A percentile compares a stretch with the other conserved stretches of the same genome.
Evolutionary conservation across 2,113 vertebrate species (phyloP).

Genomic region (Salvelinus fontinalis): DNA sequence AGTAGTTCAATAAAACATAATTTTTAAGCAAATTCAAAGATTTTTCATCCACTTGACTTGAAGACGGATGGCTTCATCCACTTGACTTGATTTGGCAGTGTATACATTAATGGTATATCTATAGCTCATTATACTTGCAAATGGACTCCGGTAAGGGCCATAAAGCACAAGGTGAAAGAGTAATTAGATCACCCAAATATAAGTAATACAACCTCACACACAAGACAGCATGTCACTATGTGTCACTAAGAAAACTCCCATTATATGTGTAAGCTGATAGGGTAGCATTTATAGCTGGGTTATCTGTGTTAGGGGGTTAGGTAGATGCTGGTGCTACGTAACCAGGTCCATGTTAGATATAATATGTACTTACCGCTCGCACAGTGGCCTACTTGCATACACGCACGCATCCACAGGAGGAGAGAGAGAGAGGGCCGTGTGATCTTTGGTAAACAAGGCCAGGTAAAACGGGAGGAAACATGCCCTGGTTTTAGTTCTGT

Average conservation of each 20-base stretch:
- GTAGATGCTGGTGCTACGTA: slow-evolving; percentile 23
- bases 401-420: too few species aligned
- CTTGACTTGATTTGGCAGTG: background rate
- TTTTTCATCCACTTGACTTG: slow-evolving; percentile 15
- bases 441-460: slow-evolving; percentile 20
- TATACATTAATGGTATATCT: slow-evolving; percentile 41
- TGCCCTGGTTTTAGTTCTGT: slow-evolving; percentile 27
- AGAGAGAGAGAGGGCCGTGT: background rate
- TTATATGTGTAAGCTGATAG: slow-evolving; percentile 59
- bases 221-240: slow-evolving; percentile 54
- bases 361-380: background rate
- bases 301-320: slow-evolving; percentile 20
- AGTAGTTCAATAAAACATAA: background rate
- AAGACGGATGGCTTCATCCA: background rate
- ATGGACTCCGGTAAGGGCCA: slow-evolving; percentile 51
- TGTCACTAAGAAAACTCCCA: slow-evolving; percentile 52
- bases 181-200: slow-evolving; percentile 61
- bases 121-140: slow-evolving; percentile 55
- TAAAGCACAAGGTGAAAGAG: slow-evolving; percentile 65
- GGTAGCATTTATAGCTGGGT: slow-evolving; percentile 35
- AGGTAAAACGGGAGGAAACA: background rate
- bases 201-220: slow-evolving; percentile 62
- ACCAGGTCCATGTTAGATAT: background rate
- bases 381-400: background rate
- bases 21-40: background rate